These are phyloP conservation scores for Eulemur coronatus DNA, from an alignment of 2,797 vertebrate genomes.

Conservation along the genomic window DNA sequence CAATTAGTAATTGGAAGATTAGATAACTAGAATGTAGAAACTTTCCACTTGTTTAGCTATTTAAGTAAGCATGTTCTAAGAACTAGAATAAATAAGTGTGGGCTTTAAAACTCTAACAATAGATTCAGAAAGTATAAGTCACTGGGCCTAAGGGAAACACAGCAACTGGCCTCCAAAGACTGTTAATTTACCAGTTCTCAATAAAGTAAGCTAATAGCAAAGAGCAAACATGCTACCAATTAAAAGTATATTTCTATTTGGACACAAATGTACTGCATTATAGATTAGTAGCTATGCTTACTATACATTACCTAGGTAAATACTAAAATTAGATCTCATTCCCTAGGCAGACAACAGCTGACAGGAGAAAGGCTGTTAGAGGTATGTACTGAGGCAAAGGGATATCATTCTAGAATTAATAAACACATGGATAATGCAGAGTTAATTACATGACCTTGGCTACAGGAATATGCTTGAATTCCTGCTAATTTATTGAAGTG, in stretches of 20 bases:
- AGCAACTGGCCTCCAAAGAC: background rate
- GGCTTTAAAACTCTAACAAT: background rate
- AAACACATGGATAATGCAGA: constrained; percentile 44
- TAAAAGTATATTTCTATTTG: constrained; percentile 51
- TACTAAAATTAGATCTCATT: constrained; percentile 43
- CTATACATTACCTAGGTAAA: constrained; percentile 37
- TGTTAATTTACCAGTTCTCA: background rate
- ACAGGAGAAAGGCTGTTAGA: background rate
- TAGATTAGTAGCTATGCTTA: constrained; percentile 24
- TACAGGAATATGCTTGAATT: constrained; percentile 13
- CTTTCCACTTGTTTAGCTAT: constrained; percentile 28
- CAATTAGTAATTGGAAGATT: constrained; percentile 14
- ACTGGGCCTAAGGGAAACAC: background rate
- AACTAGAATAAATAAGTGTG: constrained; percentile 34
- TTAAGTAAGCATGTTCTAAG: constrained; percentile 8
- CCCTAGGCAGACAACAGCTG: background rate
- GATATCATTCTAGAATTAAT: constrained; percentile 34
- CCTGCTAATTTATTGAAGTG: constrained; percentile 53
- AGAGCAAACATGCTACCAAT: background rate
- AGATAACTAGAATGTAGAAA: constrained; percentile 1
- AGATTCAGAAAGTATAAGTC: background rate
- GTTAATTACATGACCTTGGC: constrained; percentile 34
- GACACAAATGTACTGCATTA: background rate
- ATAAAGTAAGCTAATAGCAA: constrained; percentile 11
- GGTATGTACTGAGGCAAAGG: background rate